A percentile compares a stretch with the other conserved stretches of the same genome.
These are phyloP conservation scores for Euzetes globulus DNA, from an alignment of 2,888 invertebrate species.

Conservation along the genomic window DNA sequence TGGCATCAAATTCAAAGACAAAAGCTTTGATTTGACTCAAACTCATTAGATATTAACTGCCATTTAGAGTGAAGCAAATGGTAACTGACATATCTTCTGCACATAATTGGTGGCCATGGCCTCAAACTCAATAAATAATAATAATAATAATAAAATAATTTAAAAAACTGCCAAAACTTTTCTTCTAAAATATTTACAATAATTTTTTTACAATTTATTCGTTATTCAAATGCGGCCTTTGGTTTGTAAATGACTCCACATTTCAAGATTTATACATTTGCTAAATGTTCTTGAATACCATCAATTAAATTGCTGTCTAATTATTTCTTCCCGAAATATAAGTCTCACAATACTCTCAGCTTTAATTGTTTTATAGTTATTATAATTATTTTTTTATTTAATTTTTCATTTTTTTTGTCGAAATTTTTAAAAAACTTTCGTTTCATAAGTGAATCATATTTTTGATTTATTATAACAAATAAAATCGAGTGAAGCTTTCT, in stretches of 20 bases:
- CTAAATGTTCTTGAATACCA: not conserved
- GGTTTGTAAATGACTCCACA: constrained; percentile 18
- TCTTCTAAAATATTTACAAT: constrained; percentile 15
- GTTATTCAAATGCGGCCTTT: constrained; percentile 28
- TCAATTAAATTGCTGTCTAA: not conserved
- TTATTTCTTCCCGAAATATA: not conserved
- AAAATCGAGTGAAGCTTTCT: constrained; percentile 1
- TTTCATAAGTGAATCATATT: not conserved
- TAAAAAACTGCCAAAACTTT: constrained; percentile 24
- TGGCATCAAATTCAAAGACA: too few species aligned
- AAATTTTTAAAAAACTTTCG: not conserved
- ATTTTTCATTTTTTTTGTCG: not conserved
- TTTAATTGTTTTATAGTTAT: not conserved
- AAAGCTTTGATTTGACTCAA: not conserved
- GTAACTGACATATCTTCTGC: constrained; percentile 19
- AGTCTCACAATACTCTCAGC: not conserved
- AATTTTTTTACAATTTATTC: constrained; percentile 8
- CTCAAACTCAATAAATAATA: constrained; percentile 21
- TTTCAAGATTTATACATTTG: constrained; percentile 21
- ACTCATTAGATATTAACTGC: constrained; percentile 9
- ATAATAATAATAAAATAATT: constrained; percentile 4
- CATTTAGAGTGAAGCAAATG: not conserved
- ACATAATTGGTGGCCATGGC: constrained; percentile 13
- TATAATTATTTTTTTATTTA: not conserved
- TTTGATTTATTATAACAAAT: not conserved